Conservation (phyloP, 2,113 vertebrate species). For the Leptobrachium leishanense region DNA sequence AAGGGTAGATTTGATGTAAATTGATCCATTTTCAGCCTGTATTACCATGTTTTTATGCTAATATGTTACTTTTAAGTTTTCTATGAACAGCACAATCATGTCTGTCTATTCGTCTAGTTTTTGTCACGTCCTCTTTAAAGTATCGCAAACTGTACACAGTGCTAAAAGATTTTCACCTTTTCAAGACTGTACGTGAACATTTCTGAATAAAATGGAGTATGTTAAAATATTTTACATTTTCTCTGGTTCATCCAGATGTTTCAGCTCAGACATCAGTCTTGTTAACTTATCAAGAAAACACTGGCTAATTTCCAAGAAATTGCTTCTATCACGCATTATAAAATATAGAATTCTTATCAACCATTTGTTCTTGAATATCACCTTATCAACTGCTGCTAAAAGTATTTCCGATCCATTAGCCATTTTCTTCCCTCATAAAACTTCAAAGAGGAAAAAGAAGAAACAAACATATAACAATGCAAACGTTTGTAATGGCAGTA, state of each 20-base stretch:
- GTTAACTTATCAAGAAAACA: constrained; percentile 21
- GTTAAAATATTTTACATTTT: neutral
- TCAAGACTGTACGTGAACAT: too few relatives aligned
- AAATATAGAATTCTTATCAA: constrained; percentile 35
- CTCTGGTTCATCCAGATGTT: constrained; percentile 35
- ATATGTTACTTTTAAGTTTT: too few relatives aligned
- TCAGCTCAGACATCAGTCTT: constrained; percentile 24
- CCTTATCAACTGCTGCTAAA: constrained; percentile 3
- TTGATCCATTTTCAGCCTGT: too few relatives aligned
- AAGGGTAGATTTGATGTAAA: too few relatives aligned
- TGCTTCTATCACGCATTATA: constrained; percentile 26
- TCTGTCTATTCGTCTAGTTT: too few relatives aligned
- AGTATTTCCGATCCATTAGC: constrained; percentile 13
- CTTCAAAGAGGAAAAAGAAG: neutral
- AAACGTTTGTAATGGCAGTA: neutral
- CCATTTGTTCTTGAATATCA: constrained; percentile 27
- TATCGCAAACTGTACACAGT: too few relatives aligned
- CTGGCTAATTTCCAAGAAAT: constrained; percentile 34
- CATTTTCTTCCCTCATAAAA: constrained; percentile 29
- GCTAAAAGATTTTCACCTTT: too few relatives aligned
- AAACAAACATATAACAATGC: neutral
- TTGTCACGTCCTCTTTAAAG: too few relatives aligned
- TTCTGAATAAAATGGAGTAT: neutral
- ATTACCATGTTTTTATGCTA: too few relatives aligned
- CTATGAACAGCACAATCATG: too few relatives aligned